These are phyloP conservation scores for Poecile atricapillus DNA, from an alignment of 2,113 vertebrate species.

Conservation along the genomic window DNA sequence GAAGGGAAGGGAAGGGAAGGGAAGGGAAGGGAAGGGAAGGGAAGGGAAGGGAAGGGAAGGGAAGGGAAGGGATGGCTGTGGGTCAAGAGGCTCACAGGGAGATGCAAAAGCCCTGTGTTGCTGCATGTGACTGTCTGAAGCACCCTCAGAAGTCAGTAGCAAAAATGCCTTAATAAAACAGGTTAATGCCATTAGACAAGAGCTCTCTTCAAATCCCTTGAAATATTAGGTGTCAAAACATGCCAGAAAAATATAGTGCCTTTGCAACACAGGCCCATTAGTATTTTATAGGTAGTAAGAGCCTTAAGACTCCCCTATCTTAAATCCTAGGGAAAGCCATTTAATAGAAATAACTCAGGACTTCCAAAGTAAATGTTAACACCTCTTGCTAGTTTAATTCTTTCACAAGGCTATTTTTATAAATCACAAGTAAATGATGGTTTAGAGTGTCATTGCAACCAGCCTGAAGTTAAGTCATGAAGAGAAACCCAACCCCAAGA, in stretches of 20 bases:
- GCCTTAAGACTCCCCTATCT: slow-evolving; percentile 41
- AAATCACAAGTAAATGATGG: slow-evolving; percentile 36
- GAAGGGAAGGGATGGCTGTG: neutral
- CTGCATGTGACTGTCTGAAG: neutral
- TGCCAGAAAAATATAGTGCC: slow-evolving; percentile 39
- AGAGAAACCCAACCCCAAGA: slow-evolving; percentile 2
- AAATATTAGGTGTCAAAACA: slow-evolving; percentile 65
- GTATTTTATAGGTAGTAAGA: slow-evolving; percentile 51
- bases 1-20: neutral
- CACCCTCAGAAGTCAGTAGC: neutral
- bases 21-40: no score
- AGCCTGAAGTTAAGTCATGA: slow-evolving; percentile 40
- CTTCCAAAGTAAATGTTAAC: slow-evolving; percentile 52
- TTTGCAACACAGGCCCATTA: slow-evolving; percentile 35
- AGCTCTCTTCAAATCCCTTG: slow-evolving; percentile 29
- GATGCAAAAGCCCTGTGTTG: neutral
- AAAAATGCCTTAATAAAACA: slow-evolving; percentile 20
- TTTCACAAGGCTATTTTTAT: slow-evolving; percentile 33
- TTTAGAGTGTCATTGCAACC: slow-evolving; percentile 34
- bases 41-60: no score
- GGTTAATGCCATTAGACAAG: slow-evolving; percentile 24
- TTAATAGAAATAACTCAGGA: slow-evolving; percentile 62
- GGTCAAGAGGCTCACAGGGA: fast-evolving
- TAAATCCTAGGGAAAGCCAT: slow-evolving; percentile 61
- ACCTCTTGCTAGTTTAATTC: slow-evolving; percentile 60